Conservation (phyloP, 2,113 vertebrate species). For the Bubo scandiacus region DNA sequence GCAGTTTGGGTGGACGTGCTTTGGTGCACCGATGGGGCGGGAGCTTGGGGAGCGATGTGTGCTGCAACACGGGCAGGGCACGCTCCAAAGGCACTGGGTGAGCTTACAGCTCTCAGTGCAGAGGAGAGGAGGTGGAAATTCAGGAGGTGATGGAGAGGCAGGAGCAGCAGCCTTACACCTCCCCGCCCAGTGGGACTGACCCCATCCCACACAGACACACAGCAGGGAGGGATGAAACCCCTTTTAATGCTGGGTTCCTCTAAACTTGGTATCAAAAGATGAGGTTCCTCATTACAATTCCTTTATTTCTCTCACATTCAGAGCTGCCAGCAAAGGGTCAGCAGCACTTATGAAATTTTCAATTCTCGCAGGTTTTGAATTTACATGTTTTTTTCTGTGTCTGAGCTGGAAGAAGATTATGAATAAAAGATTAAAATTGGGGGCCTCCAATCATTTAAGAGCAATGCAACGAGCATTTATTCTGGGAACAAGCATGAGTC, state of each 20-base stretch:
- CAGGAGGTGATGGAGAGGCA: background rate
- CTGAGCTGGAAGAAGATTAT: slow-evolving; percentile 67
- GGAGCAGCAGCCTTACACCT: background rate
- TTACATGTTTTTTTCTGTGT: slow-evolving; percentile 50
- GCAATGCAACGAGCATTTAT: slow-evolving; percentile 57
- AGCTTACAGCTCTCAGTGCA: background rate
- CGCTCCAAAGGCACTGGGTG: background rate
- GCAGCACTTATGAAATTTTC: slow-evolving; percentile 41
- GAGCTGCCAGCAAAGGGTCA: slow-evolving; percentile 55
- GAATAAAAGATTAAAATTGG: slow-evolving; percentile 78
- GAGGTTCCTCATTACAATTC: slow-evolving; percentile 22
- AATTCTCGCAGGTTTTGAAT: slow-evolving; percentile 65
- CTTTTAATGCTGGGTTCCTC: background rate
- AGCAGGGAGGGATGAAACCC: background rate
- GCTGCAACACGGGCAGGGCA: background rate
- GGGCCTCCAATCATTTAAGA: slow-evolving; percentile 66
- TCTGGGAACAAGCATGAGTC: slow-evolving; percentile 12
- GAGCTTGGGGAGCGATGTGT: accelerated
- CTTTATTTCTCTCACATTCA: background rate
- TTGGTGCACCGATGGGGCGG: background rate
- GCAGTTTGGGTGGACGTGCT: background rate
- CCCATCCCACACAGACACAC: background rate
- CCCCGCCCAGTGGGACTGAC: background rate
- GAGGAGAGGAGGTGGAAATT: background rate
- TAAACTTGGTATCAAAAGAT: background rate